A percentile compares a stretch with the other conserved stretches of the same genome.
These are phyloP conservation scores for Spea multiplicata DNA, from an alignment of 2,113 vertebrate genomes.

Conservation along the genomic window DNA sequence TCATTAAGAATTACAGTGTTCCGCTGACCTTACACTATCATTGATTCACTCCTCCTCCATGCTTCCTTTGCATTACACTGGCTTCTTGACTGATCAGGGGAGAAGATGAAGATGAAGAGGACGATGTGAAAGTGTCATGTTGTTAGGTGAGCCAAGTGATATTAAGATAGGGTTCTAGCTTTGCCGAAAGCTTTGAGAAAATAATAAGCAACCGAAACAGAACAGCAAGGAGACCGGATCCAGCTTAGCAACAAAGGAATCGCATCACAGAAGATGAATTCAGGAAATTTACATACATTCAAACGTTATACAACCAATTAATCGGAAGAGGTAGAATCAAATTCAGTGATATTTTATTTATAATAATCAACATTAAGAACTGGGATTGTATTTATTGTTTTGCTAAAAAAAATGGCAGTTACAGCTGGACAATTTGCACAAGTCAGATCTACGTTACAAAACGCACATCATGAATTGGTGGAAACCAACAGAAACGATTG, in stretches of 20 bases:
- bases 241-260: conserved; percentile 13
- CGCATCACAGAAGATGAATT: background rate
- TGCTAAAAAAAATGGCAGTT: no score
- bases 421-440: no score
- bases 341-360: no score
- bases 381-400: no score
- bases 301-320: no score
- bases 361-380: no score
- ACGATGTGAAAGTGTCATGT: conserved; percentile 10
- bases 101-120: background rate
- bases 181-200: conserved; percentile 1
- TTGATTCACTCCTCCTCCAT: background rate
- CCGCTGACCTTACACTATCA: background rate
- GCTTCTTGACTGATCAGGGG: background rate
- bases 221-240: background rate
- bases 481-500: background rate
- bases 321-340: no score
- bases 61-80: background rate
- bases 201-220: background rate
- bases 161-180: conserved; percentile 9
- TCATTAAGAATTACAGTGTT: background rate
- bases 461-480: no score
- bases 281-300: background rate
- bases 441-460: no score
- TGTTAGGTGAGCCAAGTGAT: conserved; percentile 4